Percentiles rank a stretch among this genome's conserved stretches.
These are phyloP conservation scores for Diadegma fenestrale DNA, from an alignment of 2,888 invertebrate genomes.

Conservation along the genomic window DNA sequence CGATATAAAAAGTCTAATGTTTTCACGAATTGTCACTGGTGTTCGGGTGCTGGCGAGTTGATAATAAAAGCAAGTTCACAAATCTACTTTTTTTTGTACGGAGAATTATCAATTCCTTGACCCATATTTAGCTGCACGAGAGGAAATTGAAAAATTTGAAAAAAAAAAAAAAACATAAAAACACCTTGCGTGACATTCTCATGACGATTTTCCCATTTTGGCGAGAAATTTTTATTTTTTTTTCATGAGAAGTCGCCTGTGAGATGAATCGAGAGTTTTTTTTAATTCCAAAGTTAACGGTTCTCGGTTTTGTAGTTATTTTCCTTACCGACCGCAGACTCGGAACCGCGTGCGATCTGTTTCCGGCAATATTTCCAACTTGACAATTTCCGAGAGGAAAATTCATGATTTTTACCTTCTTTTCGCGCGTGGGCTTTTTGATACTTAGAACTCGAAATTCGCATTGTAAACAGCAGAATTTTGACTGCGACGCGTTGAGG, in stretches of 20 bases:
- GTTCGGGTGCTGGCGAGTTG: constrained; percentile 34
- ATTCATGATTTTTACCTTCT: too few species aligned
- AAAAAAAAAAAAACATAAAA: background rate
- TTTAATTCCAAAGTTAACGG: background rate
- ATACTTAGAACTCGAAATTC: too few species aligned
- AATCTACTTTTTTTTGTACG: constrained; percentile 35
- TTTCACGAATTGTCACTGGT: constrained; percentile 32
- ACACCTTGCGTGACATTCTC: too few species aligned
- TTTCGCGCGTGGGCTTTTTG: too few species aligned
- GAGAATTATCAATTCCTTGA: constrained; percentile 31
- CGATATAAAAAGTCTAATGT: constrained; percentile 43
- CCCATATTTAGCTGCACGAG: constrained; percentile 3
- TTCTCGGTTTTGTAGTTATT: background rate
- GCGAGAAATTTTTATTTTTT: background rate
- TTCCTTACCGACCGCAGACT: background rate
- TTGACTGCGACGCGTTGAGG: too few species aligned
- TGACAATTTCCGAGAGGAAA: background rate
- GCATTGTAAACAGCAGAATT: too few species aligned
- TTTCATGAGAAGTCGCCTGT: background rate
- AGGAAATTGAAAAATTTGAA: background rate
- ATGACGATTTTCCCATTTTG: too few species aligned
- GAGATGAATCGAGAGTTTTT: background rate
- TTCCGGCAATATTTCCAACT: background rate
- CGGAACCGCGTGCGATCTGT: background rate
- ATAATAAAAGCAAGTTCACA: constrained; percentile 61